These are phyloP conservation scores for Zhengitettix transpicula DNA, from an alignment of 2,888 invertebrate genomes.

Conservation along the genomic window DNA sequence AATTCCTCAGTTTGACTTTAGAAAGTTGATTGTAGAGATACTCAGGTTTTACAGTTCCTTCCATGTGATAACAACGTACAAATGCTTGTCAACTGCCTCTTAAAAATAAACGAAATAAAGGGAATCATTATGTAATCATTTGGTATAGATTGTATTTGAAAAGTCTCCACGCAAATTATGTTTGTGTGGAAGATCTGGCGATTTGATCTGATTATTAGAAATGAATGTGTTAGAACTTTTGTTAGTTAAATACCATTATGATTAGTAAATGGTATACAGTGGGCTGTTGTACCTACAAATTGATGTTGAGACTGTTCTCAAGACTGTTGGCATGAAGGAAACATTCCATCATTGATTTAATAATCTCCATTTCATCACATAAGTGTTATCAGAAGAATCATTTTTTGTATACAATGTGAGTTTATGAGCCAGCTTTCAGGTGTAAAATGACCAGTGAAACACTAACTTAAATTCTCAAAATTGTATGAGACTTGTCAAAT, in stretches of 20 bases:
- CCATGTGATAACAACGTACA: conserved; percentile 15
- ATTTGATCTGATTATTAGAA: background rate
- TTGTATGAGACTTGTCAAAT: conserved; percentile 1
- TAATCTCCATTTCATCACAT: conserved; percentile 7
- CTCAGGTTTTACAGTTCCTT: conserved; percentile 15
- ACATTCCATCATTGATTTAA: background rate
- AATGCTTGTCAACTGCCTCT: conserved; percentile 12
- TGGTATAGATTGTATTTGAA: background rate
- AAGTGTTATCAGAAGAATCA: no score
- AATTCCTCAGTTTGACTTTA: background rate
- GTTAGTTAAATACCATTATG: no score
- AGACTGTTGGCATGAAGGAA: background rate
- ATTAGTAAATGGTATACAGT: no score
- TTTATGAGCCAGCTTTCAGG: conserved; percentile 10
- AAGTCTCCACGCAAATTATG: background rate
- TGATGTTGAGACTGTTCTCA: no score
- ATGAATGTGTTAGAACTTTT: no score
- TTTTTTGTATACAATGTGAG: conserved; percentile 5
- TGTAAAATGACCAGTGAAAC: conserved; percentile 12
- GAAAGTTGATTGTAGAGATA: conserved; percentile 7
- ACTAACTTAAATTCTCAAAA: conserved; percentile 10
- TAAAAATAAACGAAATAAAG: background rate
- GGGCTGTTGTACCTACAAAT: no score
- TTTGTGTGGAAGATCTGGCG: background rate
- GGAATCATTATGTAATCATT: background rate